These are phyloP conservation scores for Centropus unirufus DNA, from an alignment of 2,113 vertebrate species.

Conservation along the genomic window DNA sequence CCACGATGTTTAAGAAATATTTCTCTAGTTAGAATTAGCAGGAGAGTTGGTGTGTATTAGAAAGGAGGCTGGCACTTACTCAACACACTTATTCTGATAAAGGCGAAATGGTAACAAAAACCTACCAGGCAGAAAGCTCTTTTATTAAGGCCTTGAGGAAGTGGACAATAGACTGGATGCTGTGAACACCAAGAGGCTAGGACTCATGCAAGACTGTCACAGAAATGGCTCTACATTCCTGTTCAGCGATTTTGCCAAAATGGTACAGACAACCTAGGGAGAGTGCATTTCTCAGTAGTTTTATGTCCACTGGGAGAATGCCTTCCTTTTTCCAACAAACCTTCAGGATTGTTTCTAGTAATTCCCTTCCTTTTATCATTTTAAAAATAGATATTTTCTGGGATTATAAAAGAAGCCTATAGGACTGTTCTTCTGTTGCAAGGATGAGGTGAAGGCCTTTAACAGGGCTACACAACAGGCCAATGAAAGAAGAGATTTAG, in stretches of 20 bases:
- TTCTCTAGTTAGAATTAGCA: neutral
- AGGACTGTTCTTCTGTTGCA: neutral
- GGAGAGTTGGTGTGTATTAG: neutral
- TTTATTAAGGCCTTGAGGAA: neutral
- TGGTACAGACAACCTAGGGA: neutral
- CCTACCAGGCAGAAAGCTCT: neutral
- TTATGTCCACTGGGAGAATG: neutral
- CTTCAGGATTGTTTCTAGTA: neutral
- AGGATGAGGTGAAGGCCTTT: neutral
- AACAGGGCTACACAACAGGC: neutral
- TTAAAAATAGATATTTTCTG: neutral
- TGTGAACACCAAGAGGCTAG: neutral
- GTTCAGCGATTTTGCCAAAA: neutral
- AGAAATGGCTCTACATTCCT: neutral
- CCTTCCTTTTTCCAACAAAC: neutral
- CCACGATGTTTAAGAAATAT: neutral
- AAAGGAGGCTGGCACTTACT: neutral
- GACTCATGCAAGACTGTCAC: neutral
- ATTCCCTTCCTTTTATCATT: neutral
- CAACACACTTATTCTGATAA: neutral
- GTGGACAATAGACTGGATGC: neutral
- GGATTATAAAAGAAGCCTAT: neutral
- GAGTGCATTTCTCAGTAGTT: neutral
- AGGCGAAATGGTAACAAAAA: neutral
- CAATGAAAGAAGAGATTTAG: neutral